These are phyloP conservation scores for Halesus radiatus DNA, from an alignment of 1,140 invertebrate species.

Conservation along the genomic window DNA sequence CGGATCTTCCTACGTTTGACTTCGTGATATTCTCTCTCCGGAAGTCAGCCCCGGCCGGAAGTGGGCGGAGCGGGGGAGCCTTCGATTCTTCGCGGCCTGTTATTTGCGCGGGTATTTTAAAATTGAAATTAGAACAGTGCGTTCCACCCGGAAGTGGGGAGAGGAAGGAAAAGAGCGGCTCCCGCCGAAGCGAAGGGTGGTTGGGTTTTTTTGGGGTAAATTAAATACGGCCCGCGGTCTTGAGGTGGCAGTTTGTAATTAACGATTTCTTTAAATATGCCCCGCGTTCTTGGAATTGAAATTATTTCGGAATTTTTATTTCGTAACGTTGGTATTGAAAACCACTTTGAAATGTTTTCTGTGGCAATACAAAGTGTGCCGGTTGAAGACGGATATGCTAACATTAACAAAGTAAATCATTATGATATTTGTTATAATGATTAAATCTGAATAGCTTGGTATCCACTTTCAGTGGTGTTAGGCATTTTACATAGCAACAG, in stretches of 20 bases:
- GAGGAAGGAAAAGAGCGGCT: constrained; percentile 8
- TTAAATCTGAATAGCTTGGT: too few species aligned
- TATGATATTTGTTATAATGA: too few species aligned
- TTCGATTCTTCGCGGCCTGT: constrained; percentile 54
- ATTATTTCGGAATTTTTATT: not conserved
- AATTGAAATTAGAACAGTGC: constrained; percentile 58
- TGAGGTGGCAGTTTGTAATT: constrained; percentile 34
- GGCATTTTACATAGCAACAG: too few species aligned
- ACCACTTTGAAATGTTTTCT: too few species aligned
- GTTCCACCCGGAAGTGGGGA: constrained; percentile 37
- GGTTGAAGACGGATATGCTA: too few species aligned
- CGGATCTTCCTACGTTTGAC: constrained; percentile 43
- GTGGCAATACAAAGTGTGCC: too few species aligned
- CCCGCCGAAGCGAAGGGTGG: constrained; percentile 38
- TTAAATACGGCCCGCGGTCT: constrained; percentile 49
- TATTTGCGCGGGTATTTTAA: constrained; percentile 57
- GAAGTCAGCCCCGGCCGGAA: constrained; percentile 29
- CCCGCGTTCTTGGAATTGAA: not conserved
- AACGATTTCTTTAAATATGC: constrained; percentile 28
- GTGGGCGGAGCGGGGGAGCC: constrained; percentile 33
- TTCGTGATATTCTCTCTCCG: constrained; percentile 37
- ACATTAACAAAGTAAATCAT: too few species aligned
- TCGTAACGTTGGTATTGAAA: too few species aligned
- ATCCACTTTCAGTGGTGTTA: too few species aligned
- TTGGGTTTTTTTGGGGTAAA: constrained; percentile 53